These are phyloP conservation scores for Pantherophis guttatus DNA, from an alignment of 2,113 vertebrate genomes.

Conservation along the genomic window DNA sequence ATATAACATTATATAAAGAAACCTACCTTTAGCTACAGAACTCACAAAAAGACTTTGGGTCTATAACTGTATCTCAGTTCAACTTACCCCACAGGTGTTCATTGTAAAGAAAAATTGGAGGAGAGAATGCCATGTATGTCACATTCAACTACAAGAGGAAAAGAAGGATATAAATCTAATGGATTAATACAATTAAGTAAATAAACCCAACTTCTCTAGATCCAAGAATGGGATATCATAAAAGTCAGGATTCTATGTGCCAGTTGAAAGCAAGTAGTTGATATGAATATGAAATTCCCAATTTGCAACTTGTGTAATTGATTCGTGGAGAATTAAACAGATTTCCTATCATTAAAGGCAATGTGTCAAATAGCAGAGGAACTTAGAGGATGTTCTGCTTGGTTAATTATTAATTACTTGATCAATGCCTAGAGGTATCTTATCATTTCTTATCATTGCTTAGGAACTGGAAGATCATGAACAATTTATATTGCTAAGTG, in stretches of 20 bases:
- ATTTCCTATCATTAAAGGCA: not conserved
- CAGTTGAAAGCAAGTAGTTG: not conserved
- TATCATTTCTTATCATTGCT: not conserved
- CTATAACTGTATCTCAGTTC: not conserved
- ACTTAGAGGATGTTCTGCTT: not conserved
- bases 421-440: not conserved
- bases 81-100: not conserved
- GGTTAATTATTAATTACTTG: not conserved
- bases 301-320: not conserved
- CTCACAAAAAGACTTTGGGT: not conserved
- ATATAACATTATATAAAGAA: not conserved
- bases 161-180: not conserved
- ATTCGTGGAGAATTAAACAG: not conserved
- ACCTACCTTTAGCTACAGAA: not conserved
- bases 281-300: not conserved
- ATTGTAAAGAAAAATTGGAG: not conserved
- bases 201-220: not conserved
- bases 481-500: too few species aligned
- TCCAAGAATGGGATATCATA: not conserved
- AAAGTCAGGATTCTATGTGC: not conserved
- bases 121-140: not conserved
- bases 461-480: not conserved
- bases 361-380: not conserved
- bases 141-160: not conserved
- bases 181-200: not conserved